Base-by-base conservation (phyloP, 2,113 vertebrate genomes). In the Vulpes vulpes region DNA sequence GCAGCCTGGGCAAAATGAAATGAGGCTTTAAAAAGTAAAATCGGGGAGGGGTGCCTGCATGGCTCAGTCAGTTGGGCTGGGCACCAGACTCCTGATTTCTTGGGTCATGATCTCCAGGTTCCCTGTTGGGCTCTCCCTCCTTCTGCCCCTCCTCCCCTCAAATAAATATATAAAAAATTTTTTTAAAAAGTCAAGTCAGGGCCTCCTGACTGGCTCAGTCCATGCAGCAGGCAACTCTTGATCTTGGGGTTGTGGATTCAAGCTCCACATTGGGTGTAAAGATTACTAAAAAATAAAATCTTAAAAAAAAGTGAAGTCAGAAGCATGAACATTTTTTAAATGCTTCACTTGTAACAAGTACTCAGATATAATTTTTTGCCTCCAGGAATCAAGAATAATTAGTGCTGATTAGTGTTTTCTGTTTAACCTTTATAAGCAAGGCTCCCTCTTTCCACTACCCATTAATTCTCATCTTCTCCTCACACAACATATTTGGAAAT, bases 401-500 rank as follows among this genome's bases (percentile, higher is more conserved):
- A 73, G 51, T 82, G n/a, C 60, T 97, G 53, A 82, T 82, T 17
- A 57, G 57, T 16, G 15, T 49, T 38, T 87, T 94, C 91, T 90
- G 43, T 92, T 85, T n/a, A 78, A 43, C 53, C 53, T 92, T 27
- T 57, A 69, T 89, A 96, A 76, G 10, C 27, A 84, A 96, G n/a
- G 19, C 32, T 73, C 22, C 43, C 60, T 96, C 53, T 97, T 92
- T 92, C 65, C 5, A 64, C 3, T 7, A 73, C 71, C 64, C 60
- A 25, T 94, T 82, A 65, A 94, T 83, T 88, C 65, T 92, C 80
- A 62, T 94, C 62, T 88, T 91, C 74, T 95, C 35, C 35, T 19
- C 53, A 62, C 17, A 85, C 38, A 73, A 16, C 74, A 17, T 94
- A 62, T n/a, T 94, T 96, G 90, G 55, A 96, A 95, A 94, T 85